Evolutionary conservation across 2,888 invertebrate species (phyloP), one percentile per base, ranked within the genome.

Genomic region (Psylliodes chrysocephalus): DNA sequence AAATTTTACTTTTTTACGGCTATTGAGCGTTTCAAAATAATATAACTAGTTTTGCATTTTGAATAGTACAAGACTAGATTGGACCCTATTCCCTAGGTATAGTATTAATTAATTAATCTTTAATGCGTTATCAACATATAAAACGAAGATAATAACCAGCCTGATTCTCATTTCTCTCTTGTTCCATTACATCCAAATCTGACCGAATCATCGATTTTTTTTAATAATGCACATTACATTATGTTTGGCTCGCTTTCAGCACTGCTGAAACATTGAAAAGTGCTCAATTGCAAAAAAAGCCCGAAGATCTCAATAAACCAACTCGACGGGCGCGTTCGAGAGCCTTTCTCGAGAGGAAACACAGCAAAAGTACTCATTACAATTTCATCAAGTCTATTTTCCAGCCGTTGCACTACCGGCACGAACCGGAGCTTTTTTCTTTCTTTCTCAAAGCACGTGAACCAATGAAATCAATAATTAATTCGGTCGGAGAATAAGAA

Each of bases 391-490:
- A 53, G 44, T 60, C 38, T 59, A 51, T 57, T 57, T 57, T 57
- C 47, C 47, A 44, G 49, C 19, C 49, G 17, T 25, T 57, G 15
- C 57, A 25, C 42, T 38, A 8, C 49, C 4, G 7, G 38, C 40
- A 28, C 59, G 57, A 38, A 14, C 17, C 38, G 35, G 35, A 17
- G n/a, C 30, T 57, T 47, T 56, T 38, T 53, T 55, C 30, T 2
- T 57, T 47, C 46, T 38, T 53, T 55, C 30, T 2, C 28, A 22
- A 15, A 44, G 15, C 53, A 60, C 53, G 53, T 44, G 18, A 60
- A 54, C 59, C 57, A 17, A 63, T 59, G 59, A 59, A 63, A 63
- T 63, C 63, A 63, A 63, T 63, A 63, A 59, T 54, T 63, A 63
- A 63, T 63, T 63, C 54, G 54, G 49, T 63, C n/a, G 52, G 25